Conservation (phyloP, 2,113 vertebrate genomes). For the Centrocercus urophasianus region DNA sequence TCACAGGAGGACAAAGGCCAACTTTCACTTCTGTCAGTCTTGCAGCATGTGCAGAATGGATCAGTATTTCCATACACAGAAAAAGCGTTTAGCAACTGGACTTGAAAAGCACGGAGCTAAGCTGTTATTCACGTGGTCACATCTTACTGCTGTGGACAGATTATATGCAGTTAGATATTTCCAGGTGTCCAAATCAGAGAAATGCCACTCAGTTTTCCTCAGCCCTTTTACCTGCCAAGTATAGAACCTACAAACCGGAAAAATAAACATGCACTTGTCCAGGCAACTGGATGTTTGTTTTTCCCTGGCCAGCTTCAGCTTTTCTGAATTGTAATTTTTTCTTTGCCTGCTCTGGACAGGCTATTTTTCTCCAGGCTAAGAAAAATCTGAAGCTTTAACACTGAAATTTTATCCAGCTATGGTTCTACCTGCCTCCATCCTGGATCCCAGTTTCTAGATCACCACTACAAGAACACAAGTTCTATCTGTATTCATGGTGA, state of each 20-base stretch:
- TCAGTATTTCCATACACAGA: accelerated
- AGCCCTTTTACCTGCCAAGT: neutral
- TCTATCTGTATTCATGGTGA: neutral
- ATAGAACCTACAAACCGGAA: neutral
- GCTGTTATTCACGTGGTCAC: accelerated
- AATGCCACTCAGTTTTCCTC: neutral
- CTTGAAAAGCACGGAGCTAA: accelerated
- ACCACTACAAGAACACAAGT: neutral
- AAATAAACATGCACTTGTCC: neutral
- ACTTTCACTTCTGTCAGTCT: neutral
- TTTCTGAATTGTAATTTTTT: neutral
- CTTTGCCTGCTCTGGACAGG: neutral
- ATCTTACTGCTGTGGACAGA: neutral
- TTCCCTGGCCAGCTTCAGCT: neutral
- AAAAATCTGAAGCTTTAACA: neutral
- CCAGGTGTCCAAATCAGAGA: neutral
- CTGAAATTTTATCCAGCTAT: neutral
- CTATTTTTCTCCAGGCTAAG: neutral
- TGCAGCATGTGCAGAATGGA: accelerated
- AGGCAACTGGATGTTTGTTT: accelerated
- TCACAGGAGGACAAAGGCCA: neutral
- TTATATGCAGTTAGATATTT: accelerated
- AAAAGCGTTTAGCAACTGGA: neutral
- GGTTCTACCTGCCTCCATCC: accelerated
- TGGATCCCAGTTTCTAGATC: neutral